Base-by-base conservation (phyloP, 64 coral and sea anemone species). In the Montipora sp. region DNA sequence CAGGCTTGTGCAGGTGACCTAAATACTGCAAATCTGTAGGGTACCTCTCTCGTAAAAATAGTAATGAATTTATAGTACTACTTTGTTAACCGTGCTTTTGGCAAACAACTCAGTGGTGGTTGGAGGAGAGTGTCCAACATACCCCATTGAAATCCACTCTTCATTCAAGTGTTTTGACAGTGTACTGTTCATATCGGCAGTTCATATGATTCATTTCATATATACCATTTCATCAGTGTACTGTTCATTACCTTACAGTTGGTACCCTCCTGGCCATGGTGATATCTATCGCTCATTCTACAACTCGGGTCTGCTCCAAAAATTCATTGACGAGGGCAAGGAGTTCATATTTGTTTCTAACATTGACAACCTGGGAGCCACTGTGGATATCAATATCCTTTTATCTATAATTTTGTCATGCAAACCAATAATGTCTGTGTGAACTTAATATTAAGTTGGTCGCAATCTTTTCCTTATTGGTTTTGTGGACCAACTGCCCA, bases 321-420 rank as follows among this genome's bases (percentile, higher is more conserved):
- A 94, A 23, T 96, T 98, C 51, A 87, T 98, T 80, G 89, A 93
- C 57, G 51, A 92, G 67, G 94, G 97, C 87, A 98, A 98, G 84
- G 97, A 98, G 63, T 90, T 77, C 79, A 78, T 90, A 59, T 98
- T 98, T 98, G 92, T 98, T 3, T 93, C 97, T 11, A 98, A 98
- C 76, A 96, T 98, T 89, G 97, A 98, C 84, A 98, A 98, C 78
- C 83, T 98, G 79, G 97, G 97, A 79, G 97, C 97, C 18, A 96
- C 97, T 77, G 94, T 98, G 47, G 97, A 98, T 92, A 65, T 91
- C 47, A 50, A 87, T 98, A 98, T 98, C 97, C 91, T 95, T 93
- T 94, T 8, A 71, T 4, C 20, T 10, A 44, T 36, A 14, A 77
- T n/a, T 44, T 77, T 77, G n/a, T 6, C 6, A 55, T 46, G 53